Evolutionary conservation across 2,113 vertebrate genomes (phyloP), one percentile per base, ranked within the genome.

Genomic region (Mionectes macconnelli): DNA sequence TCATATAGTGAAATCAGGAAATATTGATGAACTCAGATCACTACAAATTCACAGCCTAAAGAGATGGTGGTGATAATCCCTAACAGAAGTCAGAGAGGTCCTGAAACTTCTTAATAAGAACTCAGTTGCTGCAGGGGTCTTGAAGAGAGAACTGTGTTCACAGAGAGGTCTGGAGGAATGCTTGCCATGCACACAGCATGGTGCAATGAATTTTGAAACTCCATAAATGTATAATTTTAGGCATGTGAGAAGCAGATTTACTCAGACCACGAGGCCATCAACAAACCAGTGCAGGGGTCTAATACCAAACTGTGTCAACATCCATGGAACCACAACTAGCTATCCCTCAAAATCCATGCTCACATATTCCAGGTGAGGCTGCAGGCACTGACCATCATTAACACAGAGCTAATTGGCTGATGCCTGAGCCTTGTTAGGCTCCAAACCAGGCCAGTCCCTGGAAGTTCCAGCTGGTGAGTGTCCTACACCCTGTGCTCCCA

Each of bases 121-220:
- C 18, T 31, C 12, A 12, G 24, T 12, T 75, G 52, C 39, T 82
- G 62, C 44, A 40, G 8, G 7, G 8, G 16, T 2, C 3, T 11
- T 44, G 78, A 27, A 19, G 53, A 40, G 49, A 80, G 49, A 80
- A 24, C 47, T 27, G 23, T 24, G 22, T 16, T 44, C 62, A 18
- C 20, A 23, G 16, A 57, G n/a, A n/a, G 27, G 28, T 40, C 57
- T 31, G 25, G 40, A 45, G 62, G 33, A 74, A 39, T 1, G 0
- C 73, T 89, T 0, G 0, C 52, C n/a, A 1, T 4, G 11, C 14
- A 13, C 37, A 7, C 13, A 23, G 45, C 16, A 47, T 1, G 0
- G 78, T 73, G 31, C 59, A 67, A 8, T 39, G 50, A 33, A 39
- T 67, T 67, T 30, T 44, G 35, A 56, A 87, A 50, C 27, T 42